Conservation (phyloP, 92 coral and sea anemone species). For the Palythoa caribaeorum region DNA sequence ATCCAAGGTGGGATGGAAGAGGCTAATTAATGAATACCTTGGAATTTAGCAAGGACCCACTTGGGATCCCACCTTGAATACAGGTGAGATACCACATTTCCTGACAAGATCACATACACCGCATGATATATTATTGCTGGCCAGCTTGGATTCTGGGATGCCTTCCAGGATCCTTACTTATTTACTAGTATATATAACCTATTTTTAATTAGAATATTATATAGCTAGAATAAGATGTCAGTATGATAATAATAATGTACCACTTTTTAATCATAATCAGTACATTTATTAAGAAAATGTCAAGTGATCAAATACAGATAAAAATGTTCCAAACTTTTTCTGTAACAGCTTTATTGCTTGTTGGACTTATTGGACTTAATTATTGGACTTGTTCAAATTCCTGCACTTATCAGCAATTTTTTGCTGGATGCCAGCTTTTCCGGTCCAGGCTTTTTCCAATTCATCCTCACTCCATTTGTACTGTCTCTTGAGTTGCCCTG, state of each 20-base stretch:
- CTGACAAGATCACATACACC: background rate
- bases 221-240: background rate
- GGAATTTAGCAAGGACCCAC: background rate
- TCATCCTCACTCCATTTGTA: conserved; percentile 42
- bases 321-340: background rate
- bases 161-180: background rate
- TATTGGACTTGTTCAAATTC: conserved; percentile 24
- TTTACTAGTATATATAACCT: background rate
- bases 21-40: too few relatives aligned
- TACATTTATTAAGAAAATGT: too few relatives aligned
- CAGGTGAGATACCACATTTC: background rate
- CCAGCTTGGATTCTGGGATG: background rate
- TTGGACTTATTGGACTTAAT: background rate
- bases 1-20: too few relatives aligned
- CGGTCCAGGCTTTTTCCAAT: conserved; percentile 23
- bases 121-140: too few relatives aligned
- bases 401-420: conserved; percentile 58
- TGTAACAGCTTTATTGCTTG: background rate
- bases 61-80: background rate
- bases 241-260: background rate
- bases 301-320: background rate
- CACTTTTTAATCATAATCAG: too few relatives aligned
- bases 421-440: conserved; percentile 49
- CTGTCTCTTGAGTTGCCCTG: conserved; percentile 23
- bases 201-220: too few relatives aligned